These are phyloP conservation scores for Tortrix viridana DNA, from an alignment of 2,888 invertebrate species.

Conservation along the genomic window DNA sequence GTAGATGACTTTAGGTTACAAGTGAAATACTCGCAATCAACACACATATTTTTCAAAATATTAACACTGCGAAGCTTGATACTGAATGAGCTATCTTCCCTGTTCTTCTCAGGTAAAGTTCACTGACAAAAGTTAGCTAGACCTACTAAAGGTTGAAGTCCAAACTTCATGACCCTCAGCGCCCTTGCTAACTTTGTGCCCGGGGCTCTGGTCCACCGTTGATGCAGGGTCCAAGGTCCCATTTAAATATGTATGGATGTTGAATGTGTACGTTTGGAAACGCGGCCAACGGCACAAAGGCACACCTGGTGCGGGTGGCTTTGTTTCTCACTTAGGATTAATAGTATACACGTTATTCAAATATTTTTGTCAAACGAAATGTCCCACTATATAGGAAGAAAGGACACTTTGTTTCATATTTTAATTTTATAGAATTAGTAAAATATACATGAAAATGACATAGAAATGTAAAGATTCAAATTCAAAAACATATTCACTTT, in stretches of 20 bases:
- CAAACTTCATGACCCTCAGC: not conserved
- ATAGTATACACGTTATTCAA: too few species aligned
- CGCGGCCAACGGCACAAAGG: not conserved
- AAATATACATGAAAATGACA: too few species aligned
- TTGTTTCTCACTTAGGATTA: too few species aligned
- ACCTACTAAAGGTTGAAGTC: slow-evolving; percentile 12
- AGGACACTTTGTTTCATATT: too few species aligned
- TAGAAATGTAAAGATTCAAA: too few species aligned
- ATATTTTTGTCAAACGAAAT: too few species aligned
- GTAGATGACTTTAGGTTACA: too few species aligned
- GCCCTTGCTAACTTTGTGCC: slow-evolving; percentile 9
- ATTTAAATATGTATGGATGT: slow-evolving; percentile 9
- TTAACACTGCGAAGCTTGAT: not conserved
- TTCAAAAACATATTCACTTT: too few species aligned
- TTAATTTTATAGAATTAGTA: too few species aligned
- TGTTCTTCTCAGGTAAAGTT: not conserved
- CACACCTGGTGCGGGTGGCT: not conserved
- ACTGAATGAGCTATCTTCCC: not conserved
- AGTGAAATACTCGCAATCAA: too few species aligned
- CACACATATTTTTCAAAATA: not conserved
- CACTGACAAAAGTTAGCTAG: slow-evolving; percentile 2
- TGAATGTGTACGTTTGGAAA: slow-evolving; percentile 2
- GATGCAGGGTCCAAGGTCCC: not conserved
- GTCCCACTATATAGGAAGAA: too few species aligned
- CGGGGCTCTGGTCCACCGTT: slow-evolving; percentile 2